A percentile compares a stretch with the other conserved stretches of the same genome.
These are phyloP conservation scores for Manis crassicaudata DNA, from an alignment of 2,797 vertebrate genomes.

Conservation along the genomic window DNA sequence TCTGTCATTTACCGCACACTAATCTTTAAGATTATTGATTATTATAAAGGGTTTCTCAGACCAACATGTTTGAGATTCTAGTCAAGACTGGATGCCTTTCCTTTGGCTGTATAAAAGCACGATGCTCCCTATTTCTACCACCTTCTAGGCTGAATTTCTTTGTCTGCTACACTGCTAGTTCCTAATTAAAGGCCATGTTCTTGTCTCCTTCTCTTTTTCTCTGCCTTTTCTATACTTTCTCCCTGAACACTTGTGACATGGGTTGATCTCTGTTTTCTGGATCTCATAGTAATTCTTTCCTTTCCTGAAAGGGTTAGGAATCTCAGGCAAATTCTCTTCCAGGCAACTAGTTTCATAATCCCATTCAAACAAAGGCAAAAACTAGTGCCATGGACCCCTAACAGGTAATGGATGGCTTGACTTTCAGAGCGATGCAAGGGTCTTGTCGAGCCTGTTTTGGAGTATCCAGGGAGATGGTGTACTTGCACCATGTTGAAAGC, in stretches of 20 bases:
- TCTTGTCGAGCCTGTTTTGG: background rate
- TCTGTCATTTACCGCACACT: background rate
- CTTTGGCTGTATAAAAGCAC: background rate
- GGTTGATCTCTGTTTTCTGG: background rate
- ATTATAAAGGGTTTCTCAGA: background rate
- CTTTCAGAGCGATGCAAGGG: background rate
- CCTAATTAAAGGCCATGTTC: background rate
- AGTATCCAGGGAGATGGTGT: background rate
- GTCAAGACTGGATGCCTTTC: background rate
- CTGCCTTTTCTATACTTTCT: background rate
- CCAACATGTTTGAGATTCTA: background rate
- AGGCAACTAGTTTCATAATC: background rate
- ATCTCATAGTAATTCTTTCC: background rate
- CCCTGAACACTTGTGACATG: background rate
- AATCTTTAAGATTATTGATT: background rate
- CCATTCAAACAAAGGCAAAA: slow-evolving; percentile 18
- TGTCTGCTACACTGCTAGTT: background rate
- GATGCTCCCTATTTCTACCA: background rate
- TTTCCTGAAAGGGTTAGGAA: background rate
- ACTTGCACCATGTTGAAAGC: background rate
- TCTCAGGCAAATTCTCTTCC: background rate
- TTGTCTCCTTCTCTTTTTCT: background rate
- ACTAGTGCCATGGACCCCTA: background rate
- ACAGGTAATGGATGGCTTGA: background rate
- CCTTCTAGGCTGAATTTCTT: background rate